Evolutionary conservation across 2,797 vertebrate genomes (phyloP).

Genomic region (Scleropages formosus): DNA sequence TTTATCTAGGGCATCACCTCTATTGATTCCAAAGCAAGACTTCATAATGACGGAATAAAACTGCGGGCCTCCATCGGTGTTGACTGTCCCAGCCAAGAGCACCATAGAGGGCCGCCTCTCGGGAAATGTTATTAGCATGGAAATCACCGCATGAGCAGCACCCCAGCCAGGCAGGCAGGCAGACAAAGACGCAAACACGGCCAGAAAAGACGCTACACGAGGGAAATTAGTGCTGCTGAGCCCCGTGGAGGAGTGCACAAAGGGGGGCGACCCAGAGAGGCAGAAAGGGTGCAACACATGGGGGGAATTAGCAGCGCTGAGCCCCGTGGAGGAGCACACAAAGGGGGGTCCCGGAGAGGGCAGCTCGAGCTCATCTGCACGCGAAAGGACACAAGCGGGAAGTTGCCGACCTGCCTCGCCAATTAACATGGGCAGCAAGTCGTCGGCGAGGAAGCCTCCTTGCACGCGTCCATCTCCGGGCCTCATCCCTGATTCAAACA

Average conservation of each 20-base stretch:
- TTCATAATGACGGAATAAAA: too few species aligned
- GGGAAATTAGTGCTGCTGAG: not conserved
- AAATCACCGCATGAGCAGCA: not conserved
- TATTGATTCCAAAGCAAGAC: too few species aligned
- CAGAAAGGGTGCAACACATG: not conserved
- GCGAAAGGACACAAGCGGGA: conserved; percentile 1
- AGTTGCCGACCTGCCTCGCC: not conserved
- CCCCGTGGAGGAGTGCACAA: not conserved
- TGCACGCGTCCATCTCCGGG: too few species aligned
- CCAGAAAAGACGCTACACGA: not conserved
- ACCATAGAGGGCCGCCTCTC: not conserved
- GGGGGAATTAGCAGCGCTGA: conserved; percentile 1
- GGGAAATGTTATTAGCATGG: not conserved
- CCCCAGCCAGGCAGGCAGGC: not conserved
- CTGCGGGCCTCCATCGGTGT: too few species aligned
- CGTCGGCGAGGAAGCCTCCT: too few species aligned
- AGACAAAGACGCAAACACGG: not conserved
- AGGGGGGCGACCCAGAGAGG: not conserved
- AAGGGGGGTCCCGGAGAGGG: not conserved
- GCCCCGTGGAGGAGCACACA: not conserved
- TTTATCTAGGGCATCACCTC: too few species aligned
- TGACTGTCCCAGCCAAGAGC: too few species aligned
- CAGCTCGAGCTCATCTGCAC: not conserved
- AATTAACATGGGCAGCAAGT: not conserved
- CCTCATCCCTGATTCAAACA: too few species aligned